Percentiles rank a stretch among this genome's conserved stretches.
phyloP scores from a whole-genome alignment of 2,113 vertebrate genomes.

The Odobenus rosmarus region DNA sequence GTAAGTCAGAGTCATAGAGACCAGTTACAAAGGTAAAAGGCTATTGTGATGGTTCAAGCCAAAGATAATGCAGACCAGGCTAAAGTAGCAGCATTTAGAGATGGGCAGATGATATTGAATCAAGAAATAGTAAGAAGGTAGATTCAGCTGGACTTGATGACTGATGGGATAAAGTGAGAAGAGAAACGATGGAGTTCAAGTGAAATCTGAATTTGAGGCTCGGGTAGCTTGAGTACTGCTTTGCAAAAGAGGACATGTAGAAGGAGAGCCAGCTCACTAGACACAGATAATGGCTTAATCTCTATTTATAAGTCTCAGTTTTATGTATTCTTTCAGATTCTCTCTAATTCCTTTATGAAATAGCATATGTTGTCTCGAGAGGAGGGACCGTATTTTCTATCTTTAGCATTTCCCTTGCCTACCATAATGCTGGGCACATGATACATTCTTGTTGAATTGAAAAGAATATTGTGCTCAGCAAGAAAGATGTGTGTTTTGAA shows the following conservation, averaged over 20 bases:
- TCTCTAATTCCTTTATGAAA: conserved; percentile 4
- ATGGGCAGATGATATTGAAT: background rate
- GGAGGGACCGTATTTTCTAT: background rate
- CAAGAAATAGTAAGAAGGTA: background rate
- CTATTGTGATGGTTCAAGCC: background rate
- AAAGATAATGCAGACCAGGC: background rate
- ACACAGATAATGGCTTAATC: background rate
- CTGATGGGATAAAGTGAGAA: background rate
- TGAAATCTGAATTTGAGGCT: background rate
- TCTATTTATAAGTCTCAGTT: background rate
- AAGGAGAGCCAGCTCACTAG: background rate
- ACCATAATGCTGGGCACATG: background rate
- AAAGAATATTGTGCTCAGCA: conserved; percentile 60
- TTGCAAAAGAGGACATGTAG: background rate
- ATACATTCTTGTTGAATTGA: conserved; percentile 40
- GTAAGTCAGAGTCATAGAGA: background rate
- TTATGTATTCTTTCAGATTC: background rate
- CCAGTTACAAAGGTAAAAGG: background rate
- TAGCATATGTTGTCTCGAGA: background rate
- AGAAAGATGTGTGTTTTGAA: conserved; percentile 59
- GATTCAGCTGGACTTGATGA: background rate
- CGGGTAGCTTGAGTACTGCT: background rate
- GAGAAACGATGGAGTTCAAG: background rate
- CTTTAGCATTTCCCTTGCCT: conserved; percentile 34
- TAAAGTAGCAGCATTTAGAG: background rate